phyloP scores from a whole-genome alignment of 2,797 vertebrate species.

The Artibeus jamaicensis region DNA sequence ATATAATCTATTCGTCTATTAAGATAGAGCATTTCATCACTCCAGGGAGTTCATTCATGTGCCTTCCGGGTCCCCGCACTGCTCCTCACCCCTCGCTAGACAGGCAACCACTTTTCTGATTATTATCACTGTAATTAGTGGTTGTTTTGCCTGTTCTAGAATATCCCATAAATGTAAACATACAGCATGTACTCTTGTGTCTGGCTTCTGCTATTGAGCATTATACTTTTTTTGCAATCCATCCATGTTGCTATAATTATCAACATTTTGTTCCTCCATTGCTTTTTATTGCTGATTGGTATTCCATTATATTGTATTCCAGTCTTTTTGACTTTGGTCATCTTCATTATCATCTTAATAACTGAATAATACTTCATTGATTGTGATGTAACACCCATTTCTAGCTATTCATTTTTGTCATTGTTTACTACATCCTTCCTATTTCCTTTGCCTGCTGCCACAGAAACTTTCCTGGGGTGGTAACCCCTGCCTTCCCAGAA shows the following conservation, averaged over 20 bases:
- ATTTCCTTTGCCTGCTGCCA: neutral
- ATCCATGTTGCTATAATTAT: neutral
- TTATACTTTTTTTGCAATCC: neutral
- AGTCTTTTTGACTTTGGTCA: neutral
- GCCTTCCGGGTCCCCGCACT: neutral
- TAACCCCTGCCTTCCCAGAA: neutral
- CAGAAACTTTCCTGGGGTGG: neutral
- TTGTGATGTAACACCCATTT: neutral
- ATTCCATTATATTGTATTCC: neutral
- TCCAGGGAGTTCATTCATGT: neutral
- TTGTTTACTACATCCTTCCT: neutral
- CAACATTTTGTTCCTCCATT: neutral
- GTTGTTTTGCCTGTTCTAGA: neutral
- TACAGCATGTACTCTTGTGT: neutral
- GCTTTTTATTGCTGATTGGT: neutral
- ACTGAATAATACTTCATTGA: neutral
- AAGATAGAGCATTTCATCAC: neutral
- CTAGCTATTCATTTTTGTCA: neutral
- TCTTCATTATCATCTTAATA: neutral
- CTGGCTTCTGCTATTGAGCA: neutral
- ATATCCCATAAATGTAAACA: neutral
- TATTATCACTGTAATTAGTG: neutral
- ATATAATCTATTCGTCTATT: neutral
- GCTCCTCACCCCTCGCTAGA: neutral
- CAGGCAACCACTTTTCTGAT: neutral